Evolutionary conservation across 2,797 vertebrate species (phyloP).

Genomic region (Hybognathus amarus): DNA sequence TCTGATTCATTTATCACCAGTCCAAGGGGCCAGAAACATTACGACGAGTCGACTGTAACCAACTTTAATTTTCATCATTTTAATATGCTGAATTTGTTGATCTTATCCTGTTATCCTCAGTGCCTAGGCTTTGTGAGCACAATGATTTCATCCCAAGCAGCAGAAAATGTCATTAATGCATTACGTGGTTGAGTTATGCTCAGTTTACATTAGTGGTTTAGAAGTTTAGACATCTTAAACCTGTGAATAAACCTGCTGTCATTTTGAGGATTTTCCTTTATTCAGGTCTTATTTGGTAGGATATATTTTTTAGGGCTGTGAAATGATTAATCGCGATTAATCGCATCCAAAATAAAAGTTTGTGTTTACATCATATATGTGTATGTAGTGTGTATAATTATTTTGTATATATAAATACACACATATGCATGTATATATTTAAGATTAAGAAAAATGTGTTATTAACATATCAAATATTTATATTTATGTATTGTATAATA

Average conservation of each 20-base stretch:
- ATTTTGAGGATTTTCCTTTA: neutral
- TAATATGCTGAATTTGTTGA: conserved; percentile 8
- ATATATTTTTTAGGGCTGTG: no score
- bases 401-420: no score
- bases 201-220: neutral
- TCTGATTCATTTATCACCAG: neutral
- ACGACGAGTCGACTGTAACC: neutral
- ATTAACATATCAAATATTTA: no score
- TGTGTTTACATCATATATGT: no score
- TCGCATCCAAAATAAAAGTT: no score
- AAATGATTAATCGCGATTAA: no score
- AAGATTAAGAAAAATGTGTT: no score
- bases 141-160: neutral
- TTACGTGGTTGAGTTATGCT: neutral
- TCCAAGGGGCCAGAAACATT: neutral
- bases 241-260: neutral
- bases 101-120: neutral
- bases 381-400: no score
- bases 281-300: neutral
- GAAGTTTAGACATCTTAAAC: neutral
- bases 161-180: neutral
- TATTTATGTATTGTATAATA: no score
- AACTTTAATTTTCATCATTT: neutral
- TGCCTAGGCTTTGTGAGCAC: neutral
- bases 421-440: no score